These are phyloP conservation scores for Drosophila bifasciata DNA, from an alignment of 1,140 invertebrate species.

Conservation along the genomic window DNA sequence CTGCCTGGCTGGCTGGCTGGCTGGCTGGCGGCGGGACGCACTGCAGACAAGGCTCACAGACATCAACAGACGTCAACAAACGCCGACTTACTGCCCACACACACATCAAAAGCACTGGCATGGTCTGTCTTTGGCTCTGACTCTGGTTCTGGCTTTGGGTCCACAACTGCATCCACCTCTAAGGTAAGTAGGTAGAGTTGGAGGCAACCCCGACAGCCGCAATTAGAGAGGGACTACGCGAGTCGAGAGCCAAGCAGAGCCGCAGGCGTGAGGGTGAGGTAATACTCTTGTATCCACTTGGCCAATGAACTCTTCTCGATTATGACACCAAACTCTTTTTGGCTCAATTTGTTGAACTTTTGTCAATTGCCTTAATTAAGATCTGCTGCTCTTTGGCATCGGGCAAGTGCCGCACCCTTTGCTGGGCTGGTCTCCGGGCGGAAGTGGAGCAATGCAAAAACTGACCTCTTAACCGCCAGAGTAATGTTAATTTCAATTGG, in stretches of 20 bases:
- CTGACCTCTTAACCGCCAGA: slow-evolving; percentile 61
- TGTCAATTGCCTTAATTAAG: slow-evolving; percentile 74
- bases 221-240: no score
- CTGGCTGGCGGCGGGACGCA: no score
- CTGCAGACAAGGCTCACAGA: slow-evolving; percentile 33
- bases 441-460: slow-evolving; percentile 64
- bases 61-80: slow-evolving; percentile 47
- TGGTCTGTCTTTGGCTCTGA: slow-evolving; percentile 28
- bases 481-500: slow-evolving; percentile 32
- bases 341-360: slow-evolving; percentile 42
- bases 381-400: slow-evolving; percentile 44
- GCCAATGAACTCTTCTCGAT: slow-evolving; percentile 60
- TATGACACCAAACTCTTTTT: slow-evolving; percentile 43
- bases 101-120: slow-evolving; percentile 25
- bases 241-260: no score
- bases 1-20: no score
- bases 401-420: no score
- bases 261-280: slow-evolving; percentile 19
- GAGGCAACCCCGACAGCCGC: no score
- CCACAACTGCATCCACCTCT: slow-evolving; percentile 21
- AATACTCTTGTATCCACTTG: slow-evolving; percentile 45
- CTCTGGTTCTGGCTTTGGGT: slow-evolving; percentile 26
- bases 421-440: slow-evolving; percentile 14
- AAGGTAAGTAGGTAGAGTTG: slow-evolving; percentile 10
- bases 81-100: slow-evolving; percentile 66